Evolutionary conservation across 1,140 invertebrate species (phyloP), one percentile per base, ranked within the genome.

Genomic region (Acyrthosiphon pisum): DNA sequence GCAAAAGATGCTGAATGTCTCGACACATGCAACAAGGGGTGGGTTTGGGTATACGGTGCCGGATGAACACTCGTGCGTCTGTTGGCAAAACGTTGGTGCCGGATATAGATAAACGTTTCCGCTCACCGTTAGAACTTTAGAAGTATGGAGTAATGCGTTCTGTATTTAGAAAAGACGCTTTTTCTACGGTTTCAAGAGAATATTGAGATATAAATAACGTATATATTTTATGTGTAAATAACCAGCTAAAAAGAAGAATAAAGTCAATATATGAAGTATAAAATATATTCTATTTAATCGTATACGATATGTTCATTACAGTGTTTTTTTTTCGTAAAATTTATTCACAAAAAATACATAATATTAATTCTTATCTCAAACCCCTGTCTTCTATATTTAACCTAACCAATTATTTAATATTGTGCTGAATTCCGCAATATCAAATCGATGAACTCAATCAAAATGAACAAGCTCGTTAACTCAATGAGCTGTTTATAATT

Each of bases 51-150:
- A 9, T 48, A 87, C 30, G 26, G 46, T 48, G 44, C 44, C 41
- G 44, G 84, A 86, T 86, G 84, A 86, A 86, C 84, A 86, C 26
- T 86, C 41, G 26, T 41, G 30, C 30, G 46, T 46, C 44, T 26
- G 88, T 56, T 89, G 35, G 50, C 50, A 56, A 41, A 89, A 89
- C 88, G 48, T 2, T 53, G 23, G 35, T 56, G 23, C 88, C 88
- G 88, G 88, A 89, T 89, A 89, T 89, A 37, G 88, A 89, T 89
- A 89, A 89, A 89, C n/a, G 88, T 89, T 89, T 89, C 35, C 88
- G 88, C 35, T 89, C 50, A 89, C 88, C 50, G 22, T 89, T 89
- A 26, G 84, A 86, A 46, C 23, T 86, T 76, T 20, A 35, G 60
- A 46, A 46, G 41, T 86, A 46, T 86, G 11, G 18, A 41, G 83